Conservation (phyloP, 2,797 vertebrate genomes). For the Sus cebifrons region DNA sequence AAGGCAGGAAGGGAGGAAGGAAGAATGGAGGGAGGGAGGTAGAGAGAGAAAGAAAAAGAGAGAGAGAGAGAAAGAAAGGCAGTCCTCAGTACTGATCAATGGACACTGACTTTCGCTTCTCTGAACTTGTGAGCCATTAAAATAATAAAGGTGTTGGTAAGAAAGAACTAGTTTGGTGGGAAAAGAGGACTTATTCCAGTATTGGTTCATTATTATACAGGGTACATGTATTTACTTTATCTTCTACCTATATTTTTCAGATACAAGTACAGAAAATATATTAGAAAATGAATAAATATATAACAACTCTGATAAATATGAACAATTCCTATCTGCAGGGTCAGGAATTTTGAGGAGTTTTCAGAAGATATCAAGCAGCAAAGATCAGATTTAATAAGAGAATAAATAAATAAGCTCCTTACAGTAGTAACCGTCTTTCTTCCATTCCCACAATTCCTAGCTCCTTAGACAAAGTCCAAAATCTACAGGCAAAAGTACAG, state of each 20-base stretch:
- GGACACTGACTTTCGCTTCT: not conserved
- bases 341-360: not conserved
- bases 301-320: not conserved
- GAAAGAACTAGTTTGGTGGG: not conserved
- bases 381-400: not conserved
- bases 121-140: not conserved
- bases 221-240: not conserved
- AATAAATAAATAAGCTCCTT: conserved; percentile 1
- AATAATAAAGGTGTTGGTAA: not conserved
- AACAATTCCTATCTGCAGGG: not conserved
- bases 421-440: not conserved
- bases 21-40: not conserved
- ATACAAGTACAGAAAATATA: not conserved
- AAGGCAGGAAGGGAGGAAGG: too few relatives aligned
- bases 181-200: not conserved
- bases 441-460: not conserved
- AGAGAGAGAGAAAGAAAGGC: not conserved
- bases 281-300: not conserved
- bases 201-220: not conserved
- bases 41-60: too few relatives aligned
- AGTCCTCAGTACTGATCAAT: not conserved
- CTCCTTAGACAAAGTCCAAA: not conserved
- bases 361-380: not conserved
- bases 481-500: not conserved
- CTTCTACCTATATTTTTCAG: not conserved